Evolutionary conservation across 2,113 vertebrate genomes (phyloP), one percentile per base, ranked within the genome.

Genomic region (Chascanopsetta lugubris): DNA sequence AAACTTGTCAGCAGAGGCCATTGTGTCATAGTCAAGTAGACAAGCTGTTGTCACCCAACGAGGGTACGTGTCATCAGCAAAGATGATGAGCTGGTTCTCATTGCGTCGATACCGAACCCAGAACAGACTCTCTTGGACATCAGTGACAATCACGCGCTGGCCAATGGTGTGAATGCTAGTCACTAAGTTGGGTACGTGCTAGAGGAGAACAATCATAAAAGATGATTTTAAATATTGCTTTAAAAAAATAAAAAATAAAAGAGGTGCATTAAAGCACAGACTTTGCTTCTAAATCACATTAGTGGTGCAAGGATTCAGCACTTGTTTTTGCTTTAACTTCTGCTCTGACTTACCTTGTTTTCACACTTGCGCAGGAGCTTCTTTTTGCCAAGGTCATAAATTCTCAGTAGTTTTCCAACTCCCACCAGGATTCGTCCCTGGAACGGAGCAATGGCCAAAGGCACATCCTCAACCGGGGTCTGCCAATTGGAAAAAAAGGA

Each of bases 51-150:
- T 99, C 76, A 99, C 95, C 97, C 97, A 99, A 46, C 97, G 95
- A 0, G 97, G 97, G 17, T 98, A 94, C 1, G 97, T 99, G 75
- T 99, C 97, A 17, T 99, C 97, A 0, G 97, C 97, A 21, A 99
- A 99, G 86, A 99, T 97, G 87, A 99, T 99, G 43, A 99, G 94
- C 88, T 99, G 97, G 91, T 99, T 99, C 89, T 99, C 97, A 0
- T 97, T 96, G 36, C 97, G 94, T 49, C 96, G 93, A 85, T 99
- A 99, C 15, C 97, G 95, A 10, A 99, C 95, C 97, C 97, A 99
- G 85, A 99, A 97, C 69, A 99, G 94, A 81, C 97, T 98, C 89
- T 99, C 97, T 84, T 99, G 97, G 8, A 99, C 95, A 0, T 99
- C 97, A 0, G 97, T 94, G 45, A 99, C 94, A 0, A 99, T 93